Evolutionary conservation across 2,113 vertebrate species (phyloP).

Genomic region (Oenanthe melanoleuca): DNA sequence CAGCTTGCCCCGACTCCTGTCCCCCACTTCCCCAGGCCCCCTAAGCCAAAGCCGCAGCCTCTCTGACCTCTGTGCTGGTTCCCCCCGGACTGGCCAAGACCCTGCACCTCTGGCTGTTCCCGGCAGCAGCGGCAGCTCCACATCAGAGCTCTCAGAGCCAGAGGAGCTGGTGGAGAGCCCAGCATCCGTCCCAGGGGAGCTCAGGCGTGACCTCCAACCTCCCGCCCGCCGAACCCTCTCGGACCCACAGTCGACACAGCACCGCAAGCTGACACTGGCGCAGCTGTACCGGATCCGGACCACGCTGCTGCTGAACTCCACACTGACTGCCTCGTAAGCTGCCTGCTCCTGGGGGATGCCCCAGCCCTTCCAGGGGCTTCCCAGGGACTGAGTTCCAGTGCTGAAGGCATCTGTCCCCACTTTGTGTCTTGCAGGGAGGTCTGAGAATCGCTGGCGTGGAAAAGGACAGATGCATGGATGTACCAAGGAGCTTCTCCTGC

Average conservation of each 20-base stretch:
- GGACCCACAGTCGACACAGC: conserved; percentile 72
- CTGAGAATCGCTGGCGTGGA: neutral
- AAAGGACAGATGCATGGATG: neutral
- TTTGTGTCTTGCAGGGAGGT: conserved; percentile 58
- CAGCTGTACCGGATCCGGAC: conserved; percentile 93
- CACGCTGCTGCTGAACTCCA: conserved; percentile 94
- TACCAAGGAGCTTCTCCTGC: neutral
- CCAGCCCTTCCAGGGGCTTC: neutral
- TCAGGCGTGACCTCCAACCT: neutral
- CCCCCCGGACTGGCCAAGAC: neutral
- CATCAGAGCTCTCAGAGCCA: conserved; percentile 37
- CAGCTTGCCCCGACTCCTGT: conserved; percentile 83
- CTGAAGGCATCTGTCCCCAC: neutral
- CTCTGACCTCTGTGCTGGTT: conserved; percentile 74
- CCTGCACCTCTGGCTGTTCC: neutral
- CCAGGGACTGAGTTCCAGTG: rapidly evolving
- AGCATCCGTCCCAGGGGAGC: neutral
- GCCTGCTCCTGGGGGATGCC: rapidly evolving
- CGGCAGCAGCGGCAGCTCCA: conserved; percentile 26
- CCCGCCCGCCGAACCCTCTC: conserved; percentile 58
- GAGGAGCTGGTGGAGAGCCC: conserved; percentile 24
- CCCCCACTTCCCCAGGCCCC: neutral
- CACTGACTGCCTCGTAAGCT: conserved; percentile 94
- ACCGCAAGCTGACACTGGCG: conserved; percentile 90
- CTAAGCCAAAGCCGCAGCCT: conserved; percentile 82